Conservation (phyloP, 2,113 vertebrate genomes). For the Plestiodon gilberti region DNA sequence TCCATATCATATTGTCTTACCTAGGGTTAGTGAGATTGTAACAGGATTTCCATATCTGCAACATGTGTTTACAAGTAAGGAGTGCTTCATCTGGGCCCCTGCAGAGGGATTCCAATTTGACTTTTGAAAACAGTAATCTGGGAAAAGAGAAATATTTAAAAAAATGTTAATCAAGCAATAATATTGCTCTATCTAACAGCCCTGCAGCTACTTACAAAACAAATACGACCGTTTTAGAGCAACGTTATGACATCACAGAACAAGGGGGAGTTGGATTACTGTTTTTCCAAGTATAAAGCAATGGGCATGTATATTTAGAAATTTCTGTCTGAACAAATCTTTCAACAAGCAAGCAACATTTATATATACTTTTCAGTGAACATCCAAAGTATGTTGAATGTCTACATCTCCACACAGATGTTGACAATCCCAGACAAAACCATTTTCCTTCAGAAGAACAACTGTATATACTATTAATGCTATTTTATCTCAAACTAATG, state of each 20-base stretch:
- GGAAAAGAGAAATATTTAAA: constrained; percentile 26
- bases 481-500: too few relatives aligned
- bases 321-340: too few relatives aligned
- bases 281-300: too few relatives aligned
- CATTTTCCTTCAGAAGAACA: too few relatives aligned
- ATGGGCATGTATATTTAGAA: too few relatives aligned
- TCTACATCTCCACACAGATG: too few relatives aligned
- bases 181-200: neutral
- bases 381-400: too few relatives aligned
- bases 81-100: constrained; percentile 94
- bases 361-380: too few relatives aligned
- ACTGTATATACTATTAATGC: too few relatives aligned
- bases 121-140: constrained; percentile 96
- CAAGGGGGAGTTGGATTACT: constrained; percentile 10
- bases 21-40: constrained; percentile 99
- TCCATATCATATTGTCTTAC: constrained; percentile 67
- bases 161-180: constrained; percentile 27
- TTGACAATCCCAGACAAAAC: too few relatives aligned
- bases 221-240: neutral
- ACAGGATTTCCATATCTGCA: constrained; percentile 99
- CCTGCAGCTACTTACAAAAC: neutral
- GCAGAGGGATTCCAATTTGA: constrained; percentile 93
- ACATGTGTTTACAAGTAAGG: constrained; percentile 97
- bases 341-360: too few relatives aligned
- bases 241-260: neutral